A percentile compares a stretch with the other conserved stretches of the same genome.
Evolutionary conservation across 2,888 invertebrate species (phyloP).

Genomic region (Hypomecis atomaria): DNA sequence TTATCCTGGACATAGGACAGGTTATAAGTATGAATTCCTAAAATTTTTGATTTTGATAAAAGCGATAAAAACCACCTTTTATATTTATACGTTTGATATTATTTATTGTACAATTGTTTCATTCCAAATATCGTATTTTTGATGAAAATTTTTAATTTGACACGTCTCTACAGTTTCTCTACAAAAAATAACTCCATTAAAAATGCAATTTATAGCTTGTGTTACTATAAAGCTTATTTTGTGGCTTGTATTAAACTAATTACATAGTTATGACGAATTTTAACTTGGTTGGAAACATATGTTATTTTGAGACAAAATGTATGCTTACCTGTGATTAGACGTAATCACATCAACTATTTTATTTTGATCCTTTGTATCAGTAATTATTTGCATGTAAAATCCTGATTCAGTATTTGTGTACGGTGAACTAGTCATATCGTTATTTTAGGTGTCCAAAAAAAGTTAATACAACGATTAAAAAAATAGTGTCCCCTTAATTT

Average conservation of each 20-base stretch:
- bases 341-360: not conserved
- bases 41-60: too few relatives aligned
- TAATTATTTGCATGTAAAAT: too few relatives aligned
- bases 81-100: not conserved
- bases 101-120: not conserved
- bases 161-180: conserved; percentile 38
- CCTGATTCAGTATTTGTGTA: too few relatives aligned
- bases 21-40: too few relatives aligned
- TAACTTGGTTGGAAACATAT: conserved; percentile 10
- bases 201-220: conserved; percentile 45
- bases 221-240: conserved; percentile 47
- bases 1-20: too few relatives aligned
- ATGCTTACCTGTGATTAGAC: not conserved
- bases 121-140: not conserved
- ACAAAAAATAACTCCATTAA: conserved; percentile 39
- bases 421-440: too few relatives aligned
- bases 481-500: too few relatives aligned
- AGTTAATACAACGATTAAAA: too few relatives aligned
- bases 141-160: conserved; percentile 17
- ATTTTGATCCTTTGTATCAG: too few relatives aligned
- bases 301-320: not conserved
- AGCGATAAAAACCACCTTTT: too few relatives aligned
- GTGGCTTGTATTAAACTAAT: conserved; percentile 23
- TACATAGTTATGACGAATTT: conserved; percentile 14
- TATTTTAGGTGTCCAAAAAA: too few relatives aligned